A percentile compares a stretch with the other conserved stretches of the same genome.
Conservation (phyloP, 2,113 vertebrate genomes). For the Eretmochelys imbricata region DNA sequence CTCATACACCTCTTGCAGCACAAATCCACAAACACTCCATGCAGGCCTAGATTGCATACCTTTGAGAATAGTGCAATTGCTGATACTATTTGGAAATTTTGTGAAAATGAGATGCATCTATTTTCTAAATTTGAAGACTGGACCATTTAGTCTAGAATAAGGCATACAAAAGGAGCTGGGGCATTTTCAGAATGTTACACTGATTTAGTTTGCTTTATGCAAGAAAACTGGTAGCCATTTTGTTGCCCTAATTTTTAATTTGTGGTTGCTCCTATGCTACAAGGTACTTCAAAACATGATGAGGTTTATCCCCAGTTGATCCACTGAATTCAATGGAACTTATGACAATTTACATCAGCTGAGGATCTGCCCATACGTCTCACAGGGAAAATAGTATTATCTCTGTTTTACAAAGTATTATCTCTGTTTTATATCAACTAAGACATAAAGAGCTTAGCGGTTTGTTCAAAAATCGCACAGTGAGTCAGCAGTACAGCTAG, state of each 20-base stretch:
- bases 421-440: not conserved
- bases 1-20: not conserved
- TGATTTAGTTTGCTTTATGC: not conserved
- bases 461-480: conserved; percentile 23
- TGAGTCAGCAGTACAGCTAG: not conserved
- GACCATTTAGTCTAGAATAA: not conserved
- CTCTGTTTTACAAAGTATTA: not conserved
- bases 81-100: not conserved
- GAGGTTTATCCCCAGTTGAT: conserved; percentile 19
- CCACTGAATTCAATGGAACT: conserved; percentile 22
- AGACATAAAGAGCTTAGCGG: not conserved
- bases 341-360: not conserved
- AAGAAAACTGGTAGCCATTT: not conserved
- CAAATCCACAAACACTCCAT: not conserved
- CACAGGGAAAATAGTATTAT: not conserved
- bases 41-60: not conserved
- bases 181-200: not conserved
- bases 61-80: not conserved
- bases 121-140: not conserved
- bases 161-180: conserved; percentile 1
- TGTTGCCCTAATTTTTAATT: not conserved
- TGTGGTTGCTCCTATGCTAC: not conserved
- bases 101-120: not conserved
- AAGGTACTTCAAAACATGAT: conserved; percentile 14
- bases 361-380: not conserved